phyloP scores from a whole-genome alignment of 2,113 vertebrate species.

The Danionella cerebrum region DNA sequence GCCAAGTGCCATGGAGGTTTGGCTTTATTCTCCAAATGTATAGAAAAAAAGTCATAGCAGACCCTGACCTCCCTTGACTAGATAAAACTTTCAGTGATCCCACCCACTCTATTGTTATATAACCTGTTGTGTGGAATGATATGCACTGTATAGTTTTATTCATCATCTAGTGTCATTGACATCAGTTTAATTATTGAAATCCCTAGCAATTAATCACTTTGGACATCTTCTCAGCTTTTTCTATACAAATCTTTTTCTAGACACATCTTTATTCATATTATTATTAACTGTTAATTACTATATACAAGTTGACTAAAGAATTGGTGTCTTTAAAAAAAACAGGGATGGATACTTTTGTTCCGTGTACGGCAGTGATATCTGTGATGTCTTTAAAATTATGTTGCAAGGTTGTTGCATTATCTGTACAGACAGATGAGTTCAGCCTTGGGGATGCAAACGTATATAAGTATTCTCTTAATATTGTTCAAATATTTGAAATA shows the following conservation, averaged over 20 bases:
- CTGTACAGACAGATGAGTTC: too few species aligned
- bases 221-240: too few species aligned
- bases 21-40: too few species aligned
- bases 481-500: too few species aligned
- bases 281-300: background rate
- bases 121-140: background rate
- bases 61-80: background rate
- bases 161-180: background rate
- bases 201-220: constrained; percentile 17
- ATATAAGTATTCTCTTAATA: too few species aligned
- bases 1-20: too few species aligned
- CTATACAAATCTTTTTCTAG: too few species aligned
- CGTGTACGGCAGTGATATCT: background rate
- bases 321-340: constrained; percentile 2
- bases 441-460: too few species aligned
- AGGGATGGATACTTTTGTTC: background rate
- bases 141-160: background rate
- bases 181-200: constrained; percentile 3
- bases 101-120: background rate
- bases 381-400: background rate
- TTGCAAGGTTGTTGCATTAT: background rate
- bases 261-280: background rate
- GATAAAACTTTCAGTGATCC: background rate
- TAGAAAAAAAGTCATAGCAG: too few species aligned
- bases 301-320: background rate